Conservation (phyloP, 2,113 vertebrate genomes). For the Corythaixoides concolor region DNA sequence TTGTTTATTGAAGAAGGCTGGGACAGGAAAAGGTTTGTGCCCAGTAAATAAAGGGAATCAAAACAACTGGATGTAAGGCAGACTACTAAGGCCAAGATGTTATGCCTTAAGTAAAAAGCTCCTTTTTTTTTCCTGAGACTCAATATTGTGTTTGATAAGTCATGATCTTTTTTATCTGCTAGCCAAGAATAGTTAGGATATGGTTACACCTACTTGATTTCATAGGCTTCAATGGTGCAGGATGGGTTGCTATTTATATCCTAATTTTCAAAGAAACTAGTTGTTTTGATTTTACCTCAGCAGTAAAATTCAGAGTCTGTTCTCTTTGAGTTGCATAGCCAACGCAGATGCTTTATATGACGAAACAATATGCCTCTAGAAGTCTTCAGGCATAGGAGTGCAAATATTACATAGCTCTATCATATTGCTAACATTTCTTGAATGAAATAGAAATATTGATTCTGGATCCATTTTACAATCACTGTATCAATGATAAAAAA, state of each 20-base stretch:
- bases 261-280: background rate
- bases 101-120: background rate
- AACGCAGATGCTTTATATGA: background rate
- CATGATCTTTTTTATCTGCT: background rate
- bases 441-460: background rate
- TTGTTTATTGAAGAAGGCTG: background rate
- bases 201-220: background rate
- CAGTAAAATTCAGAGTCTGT: background rate
- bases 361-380: background rate
- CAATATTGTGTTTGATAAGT: background rate
- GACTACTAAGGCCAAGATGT: background rate
- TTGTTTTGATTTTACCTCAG: background rate
- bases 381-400: background rate
- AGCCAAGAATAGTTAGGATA: background rate
- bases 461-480: background rate
- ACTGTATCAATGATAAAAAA: background rate
- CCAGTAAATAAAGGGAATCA: background rate
- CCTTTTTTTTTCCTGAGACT: background rate
- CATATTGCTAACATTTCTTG: background rate
- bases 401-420: background rate
- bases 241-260: background rate
- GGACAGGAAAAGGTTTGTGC: too few species aligned
- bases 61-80: background rate
- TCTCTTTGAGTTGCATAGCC: background rate
- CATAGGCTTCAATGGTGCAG: accelerated